Base-by-base conservation (phyloP, 2,797 vertebrate genomes). In the Vespertilio murinus region DNA sequence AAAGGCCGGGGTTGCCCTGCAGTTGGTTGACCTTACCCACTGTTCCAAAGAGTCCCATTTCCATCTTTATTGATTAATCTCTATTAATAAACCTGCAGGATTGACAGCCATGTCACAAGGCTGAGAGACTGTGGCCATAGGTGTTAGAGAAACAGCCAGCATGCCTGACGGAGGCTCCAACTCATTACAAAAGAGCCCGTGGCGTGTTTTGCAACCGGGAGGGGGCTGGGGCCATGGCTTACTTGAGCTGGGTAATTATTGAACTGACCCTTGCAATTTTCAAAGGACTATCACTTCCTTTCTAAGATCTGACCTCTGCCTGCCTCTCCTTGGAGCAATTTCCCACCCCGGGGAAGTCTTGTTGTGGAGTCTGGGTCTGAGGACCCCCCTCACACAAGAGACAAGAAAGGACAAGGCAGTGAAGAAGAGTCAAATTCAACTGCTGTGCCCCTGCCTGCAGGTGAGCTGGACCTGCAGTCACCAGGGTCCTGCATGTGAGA, bases 291-390 rank as follows among this genome's bases (percentile, higher is more conserved):
- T 35, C 33, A 3, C 87, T 75, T 92, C 65, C 86, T 86, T 71
- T 91, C 82, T 88, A 25, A 83, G 67, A 13, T 47, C 65, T 80
- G 94, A 90, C 75, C 86, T 93, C 78, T 88, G 88, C 18, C 56
- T 84, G 38, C 28, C 64, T 73, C 35, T 88, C 73, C 88, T 90
- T 8, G 11, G 67, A 89, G 87, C 38, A 30, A 61, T 28, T 45
- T 49, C 47, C 25, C 69, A 38, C 42, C 92, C 69, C 8, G 5
- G 28, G 90, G 85, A 71, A 25, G 33, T 8, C 65, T 79, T 28
- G 8, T 0, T 4, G 40, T 35, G 52, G 45, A 89, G 54, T 65
- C 33, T 8, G 56, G 74, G 42, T 49, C 56, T 0, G 5, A 61
- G 69, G 13, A 73, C 6, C 18, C 1, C 11, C 10, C 0, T 22